Conservation (phyloP, 2,888 invertebrate genomes). For the Allygus modestus region DNA sequence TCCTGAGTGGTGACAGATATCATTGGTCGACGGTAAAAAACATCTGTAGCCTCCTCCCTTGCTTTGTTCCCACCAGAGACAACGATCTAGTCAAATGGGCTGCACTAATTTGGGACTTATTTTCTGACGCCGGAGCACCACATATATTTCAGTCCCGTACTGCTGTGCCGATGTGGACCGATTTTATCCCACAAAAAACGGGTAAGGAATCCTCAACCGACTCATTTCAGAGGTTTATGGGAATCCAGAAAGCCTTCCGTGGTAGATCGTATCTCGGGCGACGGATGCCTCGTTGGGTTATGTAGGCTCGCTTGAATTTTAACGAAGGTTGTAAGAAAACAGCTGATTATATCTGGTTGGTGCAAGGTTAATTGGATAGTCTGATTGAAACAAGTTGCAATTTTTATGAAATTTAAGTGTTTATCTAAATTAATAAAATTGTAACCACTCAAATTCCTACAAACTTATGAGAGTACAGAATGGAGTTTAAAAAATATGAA, state of each 20-base stretch:
- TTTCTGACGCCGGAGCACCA: conserved; percentile 43
- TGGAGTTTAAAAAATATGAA: no score
- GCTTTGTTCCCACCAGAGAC: conserved; percentile 55
- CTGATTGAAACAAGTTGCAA: neutral
- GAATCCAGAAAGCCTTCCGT: conserved; percentile 39
- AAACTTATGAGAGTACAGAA: no score
- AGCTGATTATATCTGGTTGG: neutral
- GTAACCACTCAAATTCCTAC: no score
- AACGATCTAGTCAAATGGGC: conserved; percentile 58
- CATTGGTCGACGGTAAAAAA: conserved; percentile 39
- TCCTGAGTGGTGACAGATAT: conserved; percentile 56
- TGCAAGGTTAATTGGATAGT: neutral
- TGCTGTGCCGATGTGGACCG: neutral
- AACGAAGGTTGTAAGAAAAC: neutral
- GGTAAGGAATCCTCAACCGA: neutral
- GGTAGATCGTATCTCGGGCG: conserved; percentile 11
- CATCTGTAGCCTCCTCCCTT: neutral
- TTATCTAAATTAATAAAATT: no score
- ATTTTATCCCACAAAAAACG: conserved; percentile 49
- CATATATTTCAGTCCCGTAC: conserved; percentile 30
- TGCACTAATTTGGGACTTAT: conserved; percentile 58
- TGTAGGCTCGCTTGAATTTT: conserved; percentile 1
- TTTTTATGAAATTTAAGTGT: no score
- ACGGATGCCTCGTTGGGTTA: neutral
- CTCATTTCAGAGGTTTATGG: conserved; percentile 27